Base-by-base conservation (phyloP, 2,888 invertebrate species). In the Andrena dorsata region DNA sequence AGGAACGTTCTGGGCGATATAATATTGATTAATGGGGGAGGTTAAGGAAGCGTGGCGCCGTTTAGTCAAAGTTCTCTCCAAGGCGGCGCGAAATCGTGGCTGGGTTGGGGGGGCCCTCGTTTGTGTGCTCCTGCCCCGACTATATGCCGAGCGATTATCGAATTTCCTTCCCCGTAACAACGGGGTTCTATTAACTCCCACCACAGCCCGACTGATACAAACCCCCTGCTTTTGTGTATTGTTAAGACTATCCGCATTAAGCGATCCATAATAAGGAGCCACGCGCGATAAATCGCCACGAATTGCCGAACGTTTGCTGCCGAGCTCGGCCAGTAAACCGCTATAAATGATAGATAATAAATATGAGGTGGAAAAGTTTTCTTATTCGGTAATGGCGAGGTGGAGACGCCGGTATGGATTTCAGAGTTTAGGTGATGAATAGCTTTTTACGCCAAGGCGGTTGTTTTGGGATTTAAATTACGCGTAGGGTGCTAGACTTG, bases 141-240 rank as follows among this genome's bases (percentile, higher is more conserved):
- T 93, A 92, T 94, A 92, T 93, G 92, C 92, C 91, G 90, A 93
- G 93, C 93, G 94, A 93, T 94, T 93, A 94, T 94, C 94, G 94
- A 94, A 93, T 94, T 94, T 93, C 93, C 94, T 93, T 91, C 90
- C 73, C 91, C 91, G 92, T 92, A 93, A 94, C 93, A 94, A 93
- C 94, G 93, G 92, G 93, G 93, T 93, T 93, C 93, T 93, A 94
- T 94, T 94, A 94, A 93, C 94, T 93, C 92, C 92, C 93, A 91
- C 93, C 92, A 89, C 56, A 88, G 88, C 86, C 88, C 87, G 79
- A 86, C 91, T 91, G 90, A 91, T 91, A 91, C 90, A 91, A 90
- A 56, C 56, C 90, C 88, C 89, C 89, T 76, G 86, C 88, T 88
- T 88, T 86, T 93, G 93, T 94, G 93, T 92, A 93, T 93, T 93